A percentile compares a stretch with the other conserved stretches of the same genome.
Conservation (phyloP, 1,140 invertebrate species). For the Pectinophora gossypiella region DNA sequence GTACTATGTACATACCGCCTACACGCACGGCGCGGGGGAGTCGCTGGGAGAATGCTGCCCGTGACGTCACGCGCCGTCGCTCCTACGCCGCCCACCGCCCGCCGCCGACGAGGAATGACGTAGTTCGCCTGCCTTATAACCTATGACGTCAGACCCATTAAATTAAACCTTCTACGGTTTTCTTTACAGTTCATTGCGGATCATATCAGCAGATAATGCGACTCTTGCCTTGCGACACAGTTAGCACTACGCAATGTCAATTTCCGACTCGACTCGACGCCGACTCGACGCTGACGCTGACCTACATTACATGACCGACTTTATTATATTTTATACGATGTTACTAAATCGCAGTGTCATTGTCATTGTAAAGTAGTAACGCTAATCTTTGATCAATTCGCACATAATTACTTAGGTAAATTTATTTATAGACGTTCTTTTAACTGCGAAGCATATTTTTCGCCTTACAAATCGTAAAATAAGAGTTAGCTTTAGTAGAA, state of each 20-base stretch:
- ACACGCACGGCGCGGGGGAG: slow-evolving; percentile 23
- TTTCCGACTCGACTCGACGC: slow-evolving; percentile 50
- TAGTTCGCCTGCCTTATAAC: slow-evolving; percentile 34
- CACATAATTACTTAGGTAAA: too few relatives aligned
- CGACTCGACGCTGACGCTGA: slow-evolving; percentile 38
- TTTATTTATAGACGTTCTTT: too few relatives aligned
- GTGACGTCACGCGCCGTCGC: slow-evolving; percentile 46
- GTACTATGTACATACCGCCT: slow-evolving; percentile 26
- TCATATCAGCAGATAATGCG: background rate
- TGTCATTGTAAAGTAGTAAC: too few relatives aligned
- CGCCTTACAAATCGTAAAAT: too few relatives aligned
- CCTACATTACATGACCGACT: slow-evolving; percentile 44
- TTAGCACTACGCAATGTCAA: slow-evolving; percentile 39
- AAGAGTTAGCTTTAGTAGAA: too few relatives aligned
- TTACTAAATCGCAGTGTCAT: slow-evolving; percentile 16
- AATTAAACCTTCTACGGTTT: slow-evolving; percentile 34
- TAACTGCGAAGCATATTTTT: too few relatives aligned
- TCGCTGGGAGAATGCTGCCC: slow-evolving; percentile 40
- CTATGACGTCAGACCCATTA: slow-evolving; percentile 46
- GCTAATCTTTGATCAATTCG: too few relatives aligned
- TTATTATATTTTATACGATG: slow-evolving; percentile 25
- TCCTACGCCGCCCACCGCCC: slow-evolving; percentile 29
- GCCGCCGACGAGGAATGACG: slow-evolving; percentile 42
- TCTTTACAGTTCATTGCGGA: background rate
- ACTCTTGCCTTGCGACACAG: slow-evolving; percentile 40